Evolutionary conservation across 2,797 vertebrate species (phyloP).

Genomic region (Linurgus olivaceus): DNA sequence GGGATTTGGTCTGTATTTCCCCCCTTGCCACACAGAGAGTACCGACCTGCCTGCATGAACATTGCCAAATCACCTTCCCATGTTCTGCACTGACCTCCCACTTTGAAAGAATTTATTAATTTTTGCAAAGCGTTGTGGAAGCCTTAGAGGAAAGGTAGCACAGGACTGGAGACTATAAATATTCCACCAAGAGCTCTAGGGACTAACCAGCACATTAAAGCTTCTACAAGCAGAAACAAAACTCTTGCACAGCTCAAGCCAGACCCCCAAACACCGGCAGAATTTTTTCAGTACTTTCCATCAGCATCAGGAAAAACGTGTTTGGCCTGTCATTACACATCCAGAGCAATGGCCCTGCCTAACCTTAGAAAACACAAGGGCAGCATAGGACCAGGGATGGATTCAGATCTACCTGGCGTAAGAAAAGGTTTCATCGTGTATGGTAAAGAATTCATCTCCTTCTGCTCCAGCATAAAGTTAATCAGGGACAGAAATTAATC

Average conservation of each 20-base stretch:
- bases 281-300: neutral
- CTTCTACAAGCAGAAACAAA: neutral
- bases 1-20: neutral
- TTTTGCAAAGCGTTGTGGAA: neutral
- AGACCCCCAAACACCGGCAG: neutral
- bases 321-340: neutral
- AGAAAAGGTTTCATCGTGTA: neutral
- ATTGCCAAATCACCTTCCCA: neutral
- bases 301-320: neutral
- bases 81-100: neutral
- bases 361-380: neutral
- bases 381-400: accelerated
- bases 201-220: neutral
- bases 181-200: neutral
- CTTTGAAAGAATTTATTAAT: neutral
- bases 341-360: neutral
- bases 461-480: constrained; percentile 53
- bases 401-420: neutral
- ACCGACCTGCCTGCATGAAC: accelerated
- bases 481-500: constrained; percentile 64
- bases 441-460: neutral
- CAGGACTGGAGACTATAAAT: neutral
- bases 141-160: neutral
- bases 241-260: neutral
- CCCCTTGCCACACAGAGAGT: neutral